A percentile compares a stretch with the other conserved stretches of the same genome.
Conservation (phyloP, 2,888 invertebrate genomes). For the Altica lythri region DNA sequence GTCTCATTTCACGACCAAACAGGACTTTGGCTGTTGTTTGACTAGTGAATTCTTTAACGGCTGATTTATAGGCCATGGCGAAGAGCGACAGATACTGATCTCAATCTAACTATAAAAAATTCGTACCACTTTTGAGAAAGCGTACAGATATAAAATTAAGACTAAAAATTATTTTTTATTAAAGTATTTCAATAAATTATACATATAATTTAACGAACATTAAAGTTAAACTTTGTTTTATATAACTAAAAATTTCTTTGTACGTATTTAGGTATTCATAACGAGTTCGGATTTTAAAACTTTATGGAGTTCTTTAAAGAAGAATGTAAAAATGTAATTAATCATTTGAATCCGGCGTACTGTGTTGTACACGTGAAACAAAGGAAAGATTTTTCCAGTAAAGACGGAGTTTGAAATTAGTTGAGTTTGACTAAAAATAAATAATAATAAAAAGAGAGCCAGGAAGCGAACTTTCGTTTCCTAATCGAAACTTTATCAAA, state of each 20-base stretch:
- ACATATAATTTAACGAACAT: background rate
- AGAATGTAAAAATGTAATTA: conserved; percentile 13
- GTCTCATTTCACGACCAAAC: too few relatives aligned
- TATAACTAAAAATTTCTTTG: too few relatives aligned
- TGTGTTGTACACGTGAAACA: conserved; percentile 1
- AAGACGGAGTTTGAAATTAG: conserved; percentile 8
- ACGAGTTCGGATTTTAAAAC: conserved; percentile 10
- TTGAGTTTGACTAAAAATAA: conserved; percentile 10
- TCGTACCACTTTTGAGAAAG: too few relatives aligned
- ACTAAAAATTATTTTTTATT: background rate
- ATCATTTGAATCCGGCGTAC: conserved; percentile 6
- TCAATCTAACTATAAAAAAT: too few relatives aligned
- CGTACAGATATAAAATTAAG: too few relatives aligned
- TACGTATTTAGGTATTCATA: conserved; percentile 8
- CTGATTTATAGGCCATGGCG: too few relatives aligned
- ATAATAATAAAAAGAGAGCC: conserved; percentile 16
- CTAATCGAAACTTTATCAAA: conserved; percentile 19
- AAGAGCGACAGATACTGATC: too few relatives aligned
- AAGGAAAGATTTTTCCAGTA: background rate
- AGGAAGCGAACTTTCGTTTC: conserved; percentile 7
- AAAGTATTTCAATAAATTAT: background rate
- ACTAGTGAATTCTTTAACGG: too few relatives aligned
- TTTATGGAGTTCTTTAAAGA: background rate
- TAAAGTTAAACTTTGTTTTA: too few relatives aligned
- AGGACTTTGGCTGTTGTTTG: too few relatives aligned